phyloP scores from a whole-genome alignment of 2,888 invertebrate genomes.

The Tanypteryx hageni region DNA sequence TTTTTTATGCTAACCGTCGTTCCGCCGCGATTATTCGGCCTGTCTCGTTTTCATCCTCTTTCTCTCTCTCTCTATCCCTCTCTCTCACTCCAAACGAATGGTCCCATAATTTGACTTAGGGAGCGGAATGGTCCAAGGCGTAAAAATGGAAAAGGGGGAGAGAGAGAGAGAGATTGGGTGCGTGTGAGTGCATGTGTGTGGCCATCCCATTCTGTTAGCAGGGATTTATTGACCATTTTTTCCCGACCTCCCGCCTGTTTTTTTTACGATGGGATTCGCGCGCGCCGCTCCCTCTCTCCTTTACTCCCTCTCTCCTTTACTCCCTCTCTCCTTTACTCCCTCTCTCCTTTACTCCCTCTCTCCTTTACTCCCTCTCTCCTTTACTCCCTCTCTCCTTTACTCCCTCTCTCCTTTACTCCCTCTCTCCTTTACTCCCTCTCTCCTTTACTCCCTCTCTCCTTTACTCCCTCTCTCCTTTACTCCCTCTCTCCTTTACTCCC shows the following conservation, averaged over 20 bases:
- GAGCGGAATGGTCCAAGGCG: background rate
- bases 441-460: too few relatives aligned
- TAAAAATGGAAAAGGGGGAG: background rate
- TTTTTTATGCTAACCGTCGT: background rate
- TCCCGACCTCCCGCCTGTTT: background rate
- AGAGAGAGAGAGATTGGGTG: background rate
- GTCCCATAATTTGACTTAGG: background rate
- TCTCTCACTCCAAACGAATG: background rate
- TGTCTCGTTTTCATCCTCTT: background rate
- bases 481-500: too few relatives aligned
- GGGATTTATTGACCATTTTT: slow-evolving; percentile 29
- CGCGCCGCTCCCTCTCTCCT: background rate
- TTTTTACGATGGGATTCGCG: background rate
- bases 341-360: too few relatives aligned
- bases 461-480: too few relatives aligned
- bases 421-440: too few relatives aligned
- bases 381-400: too few relatives aligned
- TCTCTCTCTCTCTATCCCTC: background rate
- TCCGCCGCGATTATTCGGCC: background rate
- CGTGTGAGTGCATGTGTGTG: background rate
- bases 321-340: too few relatives aligned
- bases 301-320: too few relatives aligned
- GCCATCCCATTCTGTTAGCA: background rate
- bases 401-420: too few relatives aligned
- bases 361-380: too few relatives aligned